Percentiles rank a stretch among this genome's conserved stretches.
Conservation (phyloP, 2,113 vertebrate species). For the Sphaerodactylus townsendi region DNA sequence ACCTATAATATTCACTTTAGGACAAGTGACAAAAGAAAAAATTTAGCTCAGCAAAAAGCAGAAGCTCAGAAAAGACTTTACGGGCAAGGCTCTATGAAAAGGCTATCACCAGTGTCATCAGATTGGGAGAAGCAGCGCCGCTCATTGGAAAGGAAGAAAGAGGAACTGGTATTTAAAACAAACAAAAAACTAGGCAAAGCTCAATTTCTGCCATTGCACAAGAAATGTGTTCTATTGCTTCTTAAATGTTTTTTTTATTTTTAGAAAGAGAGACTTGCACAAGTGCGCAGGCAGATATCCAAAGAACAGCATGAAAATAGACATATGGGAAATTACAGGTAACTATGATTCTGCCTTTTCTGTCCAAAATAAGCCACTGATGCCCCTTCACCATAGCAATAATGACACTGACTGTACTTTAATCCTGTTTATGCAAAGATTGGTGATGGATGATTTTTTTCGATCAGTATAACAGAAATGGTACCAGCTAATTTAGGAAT, state of each 20-base stretch:
- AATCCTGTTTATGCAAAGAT: neutral
- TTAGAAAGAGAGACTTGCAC: constrained; percentile 93
- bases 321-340: constrained; percentile 98
- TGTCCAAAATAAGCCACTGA: neutral
- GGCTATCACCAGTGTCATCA: constrained; percentile 86
- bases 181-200: constrained; percentile 32
- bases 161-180: constrained; percentile 84
- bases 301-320: constrained; percentile 94
- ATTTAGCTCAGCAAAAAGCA: constrained; percentile 96
- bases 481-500: neutral
- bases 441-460: neutral
- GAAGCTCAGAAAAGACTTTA: constrained; percentile 94
- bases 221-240: constrained; percentile 2
- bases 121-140: constrained; percentile 95
- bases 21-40: constrained; percentile 94
- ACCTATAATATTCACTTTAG: constrained; percentile 67
- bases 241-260: constrained; percentile 70
- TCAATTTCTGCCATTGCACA: neutral
- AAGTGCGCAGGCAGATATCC: constrained; percentile 95
- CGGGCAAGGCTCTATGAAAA: constrained; percentile 90
- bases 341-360: constrained; percentile 47
- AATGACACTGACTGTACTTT: neutral
- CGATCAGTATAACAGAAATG: no score
- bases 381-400: neutral
- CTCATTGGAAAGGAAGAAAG: constrained; percentile 88